Evolutionary conservation across 2,888 invertebrate species (phyloP), one percentile per base, ranked within the genome.

Genomic region (Allolobophora icterica): DNA sequence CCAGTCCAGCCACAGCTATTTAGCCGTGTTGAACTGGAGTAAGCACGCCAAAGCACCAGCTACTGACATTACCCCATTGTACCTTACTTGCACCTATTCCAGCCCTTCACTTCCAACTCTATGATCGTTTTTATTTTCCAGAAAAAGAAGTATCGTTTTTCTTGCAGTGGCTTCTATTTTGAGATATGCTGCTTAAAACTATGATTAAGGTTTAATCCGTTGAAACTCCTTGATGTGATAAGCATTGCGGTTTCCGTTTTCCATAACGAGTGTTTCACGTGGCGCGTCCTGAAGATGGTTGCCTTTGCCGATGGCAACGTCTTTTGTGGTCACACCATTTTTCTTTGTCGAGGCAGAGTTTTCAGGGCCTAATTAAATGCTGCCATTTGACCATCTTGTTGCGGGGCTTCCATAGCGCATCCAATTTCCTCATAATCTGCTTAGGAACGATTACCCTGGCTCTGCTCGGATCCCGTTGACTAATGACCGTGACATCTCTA

Each of bases 341-440:
- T 71, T 71, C 30, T n/a, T 71, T 71, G 71, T 71, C 71, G 8
- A 71, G 3, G n/a, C n/a, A n/a, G 30, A 30, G n/a, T 71, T 71
- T 71, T n/a, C 71, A 11, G 71, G 71, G 71, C 24, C 71, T 71
- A 71, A 71, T 71, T n/a, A n/a, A 71, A 71, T 71, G 71, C 71
- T 11, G 71, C 71, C 71, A 52, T 52, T 52, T 52, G 52, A 52
- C 52, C 52, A 71, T 71, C 71, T 71, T 71, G 71, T 71, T 71
- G 71, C n/a, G 24, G n/a, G 71, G 30, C 71, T 71, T 71, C 71
- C 71, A n/a, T 30, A 8, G 71, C n/a, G n/a, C n/a, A 1, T n/a
- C 71, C 71, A 71, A 71, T 71, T 71, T 71, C 71, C 71, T 71
- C 71, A 71, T 71, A 71, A 71, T 71, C 71, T 30, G 71, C 71